Conservation (phyloP, 2,113 vertebrate genomes). For the pig (Sus scrofa) region T2T-Sscrofa CM000826.6:90782501-90783000, state of each 20-base stretch:
- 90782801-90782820: slow-evolving; percentile 8
- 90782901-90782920: not conserved
- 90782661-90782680: not conserved
- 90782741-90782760: not conserved
- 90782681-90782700: not conserved
- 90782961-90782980: not conserved
- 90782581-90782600: not conserved
- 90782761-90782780: slow-evolving; percentile 32
- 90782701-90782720: not conserved
- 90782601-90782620: not conserved
- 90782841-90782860: not conserved
- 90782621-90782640: not conserved
- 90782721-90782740: not conserved
- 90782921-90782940: slow-evolving; percentile 31
- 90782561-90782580: not conserved
- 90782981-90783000: not conserved
- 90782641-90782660: not conserved
- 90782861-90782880: not conserved
- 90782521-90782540: not conserved
- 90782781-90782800: not conserved
- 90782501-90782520: not conserved
- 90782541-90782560: not conserved
- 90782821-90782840: not conserved
- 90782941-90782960: not conserved
- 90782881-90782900: not conserved